phyloP scores from a whole-genome alignment of 2,888 invertebrate genomes.

The Esperia sulphurella region DNA sequence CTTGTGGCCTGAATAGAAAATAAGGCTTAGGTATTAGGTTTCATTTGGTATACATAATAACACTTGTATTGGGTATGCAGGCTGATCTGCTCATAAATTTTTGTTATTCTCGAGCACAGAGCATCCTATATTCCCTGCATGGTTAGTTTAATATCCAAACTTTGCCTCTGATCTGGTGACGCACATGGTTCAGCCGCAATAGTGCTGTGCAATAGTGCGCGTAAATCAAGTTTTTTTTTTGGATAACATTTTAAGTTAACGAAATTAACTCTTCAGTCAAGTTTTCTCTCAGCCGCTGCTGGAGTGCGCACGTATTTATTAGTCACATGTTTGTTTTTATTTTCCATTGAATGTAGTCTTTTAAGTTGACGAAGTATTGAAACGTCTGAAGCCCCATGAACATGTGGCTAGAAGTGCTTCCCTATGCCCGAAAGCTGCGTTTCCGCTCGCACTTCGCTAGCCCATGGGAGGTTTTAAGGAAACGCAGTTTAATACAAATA shows the following conservation, averaged over 20 bases:
- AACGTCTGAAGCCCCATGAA: constrained; percentile 54
- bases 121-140: too few relatives aligned
- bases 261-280: background rate
- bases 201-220: background rate
- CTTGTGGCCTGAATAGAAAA: too few relatives aligned
- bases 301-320: constrained; percentile 71
- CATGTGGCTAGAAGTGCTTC: constrained; percentile 74
- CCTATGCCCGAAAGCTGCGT: constrained; percentile 52
- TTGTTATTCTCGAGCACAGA: too few relatives aligned
- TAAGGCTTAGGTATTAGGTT: too few relatives aligned
- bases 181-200: background rate
- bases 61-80: too few relatives aligned
- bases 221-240: too few relatives aligned
- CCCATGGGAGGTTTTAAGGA: constrained; percentile 43
- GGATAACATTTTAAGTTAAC: too few relatives aligned
- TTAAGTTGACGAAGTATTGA: constrained; percentile 20
- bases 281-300: constrained; percentile 19
- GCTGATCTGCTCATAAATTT: too few relatives aligned
- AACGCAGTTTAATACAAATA: constrained; percentile 51
- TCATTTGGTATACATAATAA: too few relatives aligned
- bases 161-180: background rate
- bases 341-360: constrained; percentile 38
- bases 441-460: constrained; percentile 58
- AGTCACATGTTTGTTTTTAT: constrained; percentile 75
- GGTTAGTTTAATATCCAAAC: too few relatives aligned